Evolutionary conservation across 2,113 vertebrate genomes (phyloP).

Genomic region (Thalassarche chlororhynchos): DNA sequence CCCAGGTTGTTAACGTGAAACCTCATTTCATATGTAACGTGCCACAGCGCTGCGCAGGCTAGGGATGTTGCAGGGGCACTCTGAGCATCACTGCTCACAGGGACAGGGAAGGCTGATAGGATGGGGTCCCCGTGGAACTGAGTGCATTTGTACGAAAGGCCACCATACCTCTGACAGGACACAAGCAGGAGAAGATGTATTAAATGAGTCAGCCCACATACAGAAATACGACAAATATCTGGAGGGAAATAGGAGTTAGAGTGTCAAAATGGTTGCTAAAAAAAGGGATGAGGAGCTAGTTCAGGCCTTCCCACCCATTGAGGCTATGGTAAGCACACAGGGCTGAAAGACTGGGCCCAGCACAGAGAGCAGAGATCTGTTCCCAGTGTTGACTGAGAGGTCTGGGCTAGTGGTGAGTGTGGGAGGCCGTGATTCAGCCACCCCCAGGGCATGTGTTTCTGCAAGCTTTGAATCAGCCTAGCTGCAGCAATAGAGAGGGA

Average conservation of each 20-base stretch:
- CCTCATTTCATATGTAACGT: accelerated
- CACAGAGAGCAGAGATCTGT: background rate
- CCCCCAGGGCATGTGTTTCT: background rate
- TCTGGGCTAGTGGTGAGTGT: background rate
- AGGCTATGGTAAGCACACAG: background rate
- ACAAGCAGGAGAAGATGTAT: background rate
- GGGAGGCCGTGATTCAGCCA: background rate
- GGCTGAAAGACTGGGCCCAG: background rate
- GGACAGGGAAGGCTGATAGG: background rate
- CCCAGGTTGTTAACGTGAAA: background rate
- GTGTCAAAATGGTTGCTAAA: background rate
- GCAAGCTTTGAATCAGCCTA: background rate
- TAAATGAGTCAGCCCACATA: background rate
- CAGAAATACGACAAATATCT: background rate
- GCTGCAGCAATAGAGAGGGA: background rate
- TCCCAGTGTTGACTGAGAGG: background rate
- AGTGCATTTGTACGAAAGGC: accelerated
- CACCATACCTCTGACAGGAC: background rate
- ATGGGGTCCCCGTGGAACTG: accelerated
- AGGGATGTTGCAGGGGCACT: background rate
- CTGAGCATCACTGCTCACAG: background rate
- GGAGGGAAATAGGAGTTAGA: background rate
- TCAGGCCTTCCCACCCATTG: background rate
- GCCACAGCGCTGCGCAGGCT: background rate
- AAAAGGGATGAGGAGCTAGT: background rate